Percentiles rank a stretch among this genome's conserved stretches.
These are phyloP conservation scores for Stenopsyche tienmushanensis DNA, from an alignment of 1,140 invertebrate genomes.

Conservation along the genomic window DNA sequence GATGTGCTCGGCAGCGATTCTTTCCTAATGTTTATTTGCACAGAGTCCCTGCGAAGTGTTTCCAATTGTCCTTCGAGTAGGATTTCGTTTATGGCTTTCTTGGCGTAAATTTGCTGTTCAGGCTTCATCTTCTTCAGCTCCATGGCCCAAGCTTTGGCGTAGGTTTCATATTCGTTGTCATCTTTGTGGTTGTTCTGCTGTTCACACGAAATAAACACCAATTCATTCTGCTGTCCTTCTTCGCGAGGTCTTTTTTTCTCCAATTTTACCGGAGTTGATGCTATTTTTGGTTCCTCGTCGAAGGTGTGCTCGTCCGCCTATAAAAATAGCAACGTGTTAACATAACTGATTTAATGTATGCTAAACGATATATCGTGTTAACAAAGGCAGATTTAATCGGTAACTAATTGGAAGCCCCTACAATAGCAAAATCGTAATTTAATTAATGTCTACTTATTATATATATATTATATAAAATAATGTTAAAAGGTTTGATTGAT, in stretches of 20 bases:
- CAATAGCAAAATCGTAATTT: too few relatives aligned
- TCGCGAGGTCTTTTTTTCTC: slow-evolving; percentile 12
- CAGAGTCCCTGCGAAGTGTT: slow-evolving; percentile 41
- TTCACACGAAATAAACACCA: slow-evolving; percentile 5
- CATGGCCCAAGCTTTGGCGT: slow-evolving; percentile 40
- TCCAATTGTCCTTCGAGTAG: slow-evolving; percentile 43
- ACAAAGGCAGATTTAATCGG: too few relatives aligned
- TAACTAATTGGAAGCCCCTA: too few relatives aligned
- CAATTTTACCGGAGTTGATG: neutral
- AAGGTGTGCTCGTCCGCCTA: neutral
- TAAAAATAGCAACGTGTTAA: too few relatives aligned
- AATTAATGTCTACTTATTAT: too few relatives aligned
- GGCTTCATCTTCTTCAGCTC: slow-evolving; percentile 42
- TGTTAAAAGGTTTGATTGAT: too few relatives aligned
- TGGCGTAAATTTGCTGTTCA: slow-evolving; percentile 44
- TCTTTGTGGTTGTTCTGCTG: slow-evolving; percentile 1
- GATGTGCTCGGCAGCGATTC: neutral
- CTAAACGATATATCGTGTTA: too few relatives aligned
- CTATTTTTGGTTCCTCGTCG: neutral
- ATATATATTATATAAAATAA: too few relatives aligned
- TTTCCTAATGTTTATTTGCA: slow-evolving; percentile 40
- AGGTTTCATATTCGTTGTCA: slow-evolving; percentile 34
- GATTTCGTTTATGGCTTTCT: slow-evolving; percentile 45
- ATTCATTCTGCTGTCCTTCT: neutral
- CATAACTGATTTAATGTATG: too few relatives aligned